Percentiles rank a stretch among this genome's conserved stretches.
phyloP scores from a whole-genome alignment of 2,113 vertebrate genomes.

The Tragulus kanchil region DNA sequence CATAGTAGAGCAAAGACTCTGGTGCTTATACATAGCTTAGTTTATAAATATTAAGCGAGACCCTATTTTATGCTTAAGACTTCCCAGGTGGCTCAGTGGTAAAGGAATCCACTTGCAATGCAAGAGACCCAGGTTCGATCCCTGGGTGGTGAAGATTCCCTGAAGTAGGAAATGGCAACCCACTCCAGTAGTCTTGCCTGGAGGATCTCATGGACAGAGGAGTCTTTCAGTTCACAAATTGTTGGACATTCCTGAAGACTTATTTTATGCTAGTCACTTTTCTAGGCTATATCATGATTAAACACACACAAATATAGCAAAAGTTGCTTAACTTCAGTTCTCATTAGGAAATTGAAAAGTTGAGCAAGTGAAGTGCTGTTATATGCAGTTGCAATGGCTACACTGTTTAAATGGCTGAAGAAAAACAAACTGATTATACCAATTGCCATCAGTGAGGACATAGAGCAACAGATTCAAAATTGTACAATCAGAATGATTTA shows the following conservation, averaged over 20 bases:
- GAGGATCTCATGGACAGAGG: too few relatives aligned
- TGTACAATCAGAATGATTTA: neutral
- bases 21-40: neutral
- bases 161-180: too few relatives aligned
- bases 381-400: neutral
- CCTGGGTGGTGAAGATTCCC: too few relatives aligned
- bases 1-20: too few relatives aligned
- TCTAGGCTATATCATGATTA: neutral
- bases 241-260: too few relatives aligned
- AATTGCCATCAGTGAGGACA: neutral
- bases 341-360: neutral
- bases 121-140: too few relatives aligned
- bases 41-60: neutral
- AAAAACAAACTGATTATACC: neutral
- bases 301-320: neutral
- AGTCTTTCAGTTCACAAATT: too few relatives aligned
- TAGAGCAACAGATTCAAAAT: neutral
- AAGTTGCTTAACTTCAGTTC: neutral
- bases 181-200: too few relatives aligned
- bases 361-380: neutral
- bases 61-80: neutral
- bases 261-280: neutral
- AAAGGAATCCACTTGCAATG: too few relatives aligned
- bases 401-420: neutral
- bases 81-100: too few relatives aligned